A percentile compares a stretch with the other conserved stretches of the same genome.
These are phyloP conservation scores for Harpalus rubripes DNA, from an alignment of 2,888 invertebrate genomes.

Conservation along the genomic window DNA sequence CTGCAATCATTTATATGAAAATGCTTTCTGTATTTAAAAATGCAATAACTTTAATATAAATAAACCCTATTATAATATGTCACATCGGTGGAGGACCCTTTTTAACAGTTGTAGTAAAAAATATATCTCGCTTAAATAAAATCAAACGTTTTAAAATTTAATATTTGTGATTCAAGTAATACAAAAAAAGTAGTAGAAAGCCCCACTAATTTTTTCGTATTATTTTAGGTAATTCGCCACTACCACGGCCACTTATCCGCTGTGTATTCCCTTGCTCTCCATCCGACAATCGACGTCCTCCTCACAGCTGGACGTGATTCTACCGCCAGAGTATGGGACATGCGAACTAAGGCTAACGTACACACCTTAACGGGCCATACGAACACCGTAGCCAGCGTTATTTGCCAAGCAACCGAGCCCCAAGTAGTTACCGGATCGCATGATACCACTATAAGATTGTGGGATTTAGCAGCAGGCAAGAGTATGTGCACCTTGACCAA, in stretches of 20 bases:
- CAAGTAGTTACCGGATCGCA: slow-evolving; percentile 95
- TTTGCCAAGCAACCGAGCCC: slow-evolving; percentile 95
- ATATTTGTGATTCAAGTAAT: no score
- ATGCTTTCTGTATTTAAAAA: no score
- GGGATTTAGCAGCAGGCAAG: slow-evolving; percentile 98
- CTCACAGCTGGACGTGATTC: slow-evolving; percentile 97
- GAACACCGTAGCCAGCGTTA: slow-evolving; percentile 97
- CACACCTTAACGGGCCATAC: slow-evolving; percentile 97
- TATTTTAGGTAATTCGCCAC: slow-evolving; percentile 91
- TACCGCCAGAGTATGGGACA: slow-evolving; percentile 98
- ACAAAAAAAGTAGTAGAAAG: no score
- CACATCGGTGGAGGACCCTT: no score
- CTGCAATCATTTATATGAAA: no score
- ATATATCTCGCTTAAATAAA: no score
- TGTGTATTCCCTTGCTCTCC: slow-evolving; percentile 94
- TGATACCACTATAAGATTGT: slow-evolving; percentile 97
- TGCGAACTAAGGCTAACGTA: slow-evolving; percentile 98
- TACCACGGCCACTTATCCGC: slow-evolving; percentile 99
- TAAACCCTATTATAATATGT: no score
- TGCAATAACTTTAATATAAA: no score
- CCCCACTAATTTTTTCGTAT: no score
- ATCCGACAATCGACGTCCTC: slow-evolving; percentile 96
- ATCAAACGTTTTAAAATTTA: no score
- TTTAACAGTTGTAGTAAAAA: no score
- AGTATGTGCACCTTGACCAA: slow-evolving; percentile 97